phyloP scores from a whole-genome alignment of 30 jellyfish, hydroid and myxozoan genomes.

The Pelagia noctiluca region DNA sequence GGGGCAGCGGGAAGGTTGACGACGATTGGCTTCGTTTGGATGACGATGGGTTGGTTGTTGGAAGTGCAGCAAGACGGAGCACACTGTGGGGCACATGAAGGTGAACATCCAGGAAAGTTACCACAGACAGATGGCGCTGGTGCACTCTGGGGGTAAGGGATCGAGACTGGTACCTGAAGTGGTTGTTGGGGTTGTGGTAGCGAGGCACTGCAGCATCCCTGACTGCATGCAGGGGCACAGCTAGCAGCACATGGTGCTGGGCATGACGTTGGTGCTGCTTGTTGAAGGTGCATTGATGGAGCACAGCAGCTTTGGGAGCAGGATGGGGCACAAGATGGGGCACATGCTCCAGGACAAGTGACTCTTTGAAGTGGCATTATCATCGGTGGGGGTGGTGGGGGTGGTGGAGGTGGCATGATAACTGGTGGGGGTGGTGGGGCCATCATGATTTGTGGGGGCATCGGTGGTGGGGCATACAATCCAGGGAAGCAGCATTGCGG shows the following conservation, averaged over 20 bases:
- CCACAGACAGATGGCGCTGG: conserved; percentile 65
- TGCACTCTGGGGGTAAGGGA: conserved; percentile 31
- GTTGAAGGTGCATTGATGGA: neutral
- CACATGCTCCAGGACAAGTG: conserved; percentile 59
- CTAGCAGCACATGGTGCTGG: conserved; percentile 69
- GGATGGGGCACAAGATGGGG: conserved; percentile 65
- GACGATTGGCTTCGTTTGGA: conserved; percentile 45
- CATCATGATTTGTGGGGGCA: conserved; percentile 43
- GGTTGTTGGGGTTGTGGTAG: conserved; percentile 51
- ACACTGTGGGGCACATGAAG: conserved; percentile 81
- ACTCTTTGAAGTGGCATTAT: neutral
- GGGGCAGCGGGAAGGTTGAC: conserved; percentile 77
- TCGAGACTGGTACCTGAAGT: conserved; percentile 26
- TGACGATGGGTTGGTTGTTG: conserved; percentile 47
- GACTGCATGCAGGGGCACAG: conserved; percentile 68
- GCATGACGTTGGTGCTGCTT: conserved; percentile 11
- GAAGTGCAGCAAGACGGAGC: conserved; percentile 68
- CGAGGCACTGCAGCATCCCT: conserved; percentile 65
- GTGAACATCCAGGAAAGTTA: conserved; percentile 74
- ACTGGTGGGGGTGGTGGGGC: conserved; percentile 52
- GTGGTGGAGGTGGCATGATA: conserved; percentile 26
- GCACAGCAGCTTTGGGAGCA: conserved; percentile 70
- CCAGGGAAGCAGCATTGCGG: conserved; percentile 96
- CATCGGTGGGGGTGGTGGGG: conserved; percentile 46
- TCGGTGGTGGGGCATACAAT: conserved; percentile 55